Evolutionary conservation across 1,140 invertebrate genomes (phyloP).

Genomic region (Orchesella cincta): DNA sequence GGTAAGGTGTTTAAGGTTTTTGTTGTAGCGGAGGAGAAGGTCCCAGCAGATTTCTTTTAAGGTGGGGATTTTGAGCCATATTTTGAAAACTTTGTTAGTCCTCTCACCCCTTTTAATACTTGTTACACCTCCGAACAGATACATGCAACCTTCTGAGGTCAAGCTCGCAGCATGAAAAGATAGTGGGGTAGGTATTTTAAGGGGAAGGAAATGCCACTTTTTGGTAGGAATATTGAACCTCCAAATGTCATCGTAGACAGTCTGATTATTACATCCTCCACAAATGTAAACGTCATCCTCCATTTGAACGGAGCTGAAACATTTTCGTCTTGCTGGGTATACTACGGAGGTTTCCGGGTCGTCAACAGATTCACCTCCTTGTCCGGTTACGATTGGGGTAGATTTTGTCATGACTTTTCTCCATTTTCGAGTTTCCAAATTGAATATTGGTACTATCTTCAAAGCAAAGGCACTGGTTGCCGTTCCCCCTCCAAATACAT

Average conservation of each 20-base stretch:
- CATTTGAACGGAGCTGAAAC: conserved; percentile 74
- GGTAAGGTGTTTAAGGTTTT: conserved; percentile 27
- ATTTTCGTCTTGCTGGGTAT: conserved; percentile 68
- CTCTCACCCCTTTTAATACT: conserved; percentile 50
- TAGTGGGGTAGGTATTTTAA: conserved; percentile 68
- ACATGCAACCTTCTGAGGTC: conserved; percentile 60
- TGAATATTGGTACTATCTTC: conserved; percentile 69
- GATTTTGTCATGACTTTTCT: conserved; percentile 62
- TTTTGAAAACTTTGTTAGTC: conserved; percentile 53
- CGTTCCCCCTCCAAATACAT: conserved; percentile 73
- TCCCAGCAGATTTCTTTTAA: conserved; percentile 84
- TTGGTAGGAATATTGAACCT: conserved; percentile 69
- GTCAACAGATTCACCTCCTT: conserved; percentile 56
- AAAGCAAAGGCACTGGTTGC: conserved; percentile 67
- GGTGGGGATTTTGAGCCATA: conserved; percentile 81
- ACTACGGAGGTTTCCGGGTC: conserved; percentile 40
- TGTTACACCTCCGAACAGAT: conserved; percentile 58
- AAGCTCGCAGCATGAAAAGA: conserved; percentile 83
- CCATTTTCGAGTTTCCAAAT: conserved; percentile 70
- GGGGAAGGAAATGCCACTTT: conserved; percentile 65
- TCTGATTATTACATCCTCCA: conserved; percentile 70
- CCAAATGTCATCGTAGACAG: conserved; percentile 77
- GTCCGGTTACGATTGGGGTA: conserved; percentile 58
- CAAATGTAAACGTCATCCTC: conserved; percentile 66
- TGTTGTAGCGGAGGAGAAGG: conserved; percentile 63